Conservation (phyloP, 2,888 invertebrate genomes). For the Phyllotreta cruciferae region DNA sequence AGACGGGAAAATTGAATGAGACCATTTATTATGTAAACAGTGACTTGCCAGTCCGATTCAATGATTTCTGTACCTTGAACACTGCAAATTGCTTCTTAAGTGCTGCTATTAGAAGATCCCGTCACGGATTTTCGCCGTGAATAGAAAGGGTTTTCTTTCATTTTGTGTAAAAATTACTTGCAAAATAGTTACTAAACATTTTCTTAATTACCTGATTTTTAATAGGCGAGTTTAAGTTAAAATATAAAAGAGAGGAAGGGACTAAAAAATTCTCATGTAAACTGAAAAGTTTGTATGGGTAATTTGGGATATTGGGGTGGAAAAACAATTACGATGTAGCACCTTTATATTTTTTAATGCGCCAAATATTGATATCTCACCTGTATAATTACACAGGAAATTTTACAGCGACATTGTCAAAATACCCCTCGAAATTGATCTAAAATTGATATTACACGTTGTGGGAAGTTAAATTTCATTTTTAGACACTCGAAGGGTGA, state of each 20-base stretch:
- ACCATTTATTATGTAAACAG: constrained; percentile 39
- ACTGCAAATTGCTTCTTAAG: constrained; percentile 36
- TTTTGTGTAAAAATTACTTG: too few species aligned
- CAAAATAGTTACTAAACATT: too few species aligned
- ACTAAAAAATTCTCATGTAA: constrained; percentile 9
- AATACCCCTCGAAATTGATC: constrained; percentile 26
- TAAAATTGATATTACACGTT: constrained; percentile 33
- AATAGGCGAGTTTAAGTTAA: too few species aligned
- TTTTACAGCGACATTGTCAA: constrained; percentile 32
- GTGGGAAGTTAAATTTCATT: constrained; percentile 32
- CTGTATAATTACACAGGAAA: constrained; percentile 40
- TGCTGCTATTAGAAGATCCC: constrained; percentile 21
- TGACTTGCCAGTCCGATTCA: constrained; percentile 34
- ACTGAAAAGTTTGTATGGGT: constrained; percentile 18
- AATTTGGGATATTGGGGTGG: constrained; percentile 23
- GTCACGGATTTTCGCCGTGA: constrained; percentile 17
- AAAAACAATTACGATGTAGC: constrained; percentile 22
- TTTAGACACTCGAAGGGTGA: constrained; percentile 1
- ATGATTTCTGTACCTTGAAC: constrained; percentile 26
- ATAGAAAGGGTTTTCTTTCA: too few species aligned
- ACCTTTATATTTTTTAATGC: constrained; percentile 18
- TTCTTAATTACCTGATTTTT: too few species aligned
- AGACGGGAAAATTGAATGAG: constrained; percentile 34
- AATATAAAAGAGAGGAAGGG: background rate
- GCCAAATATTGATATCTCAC: constrained; percentile 28